A percentile compares a stretch with the other conserved stretches of the same genome.
These are phyloP conservation scores for Paedocypris sp. DNA, from an alignment of 2,113 vertebrate genomes.

Conservation along the genomic window DNA sequence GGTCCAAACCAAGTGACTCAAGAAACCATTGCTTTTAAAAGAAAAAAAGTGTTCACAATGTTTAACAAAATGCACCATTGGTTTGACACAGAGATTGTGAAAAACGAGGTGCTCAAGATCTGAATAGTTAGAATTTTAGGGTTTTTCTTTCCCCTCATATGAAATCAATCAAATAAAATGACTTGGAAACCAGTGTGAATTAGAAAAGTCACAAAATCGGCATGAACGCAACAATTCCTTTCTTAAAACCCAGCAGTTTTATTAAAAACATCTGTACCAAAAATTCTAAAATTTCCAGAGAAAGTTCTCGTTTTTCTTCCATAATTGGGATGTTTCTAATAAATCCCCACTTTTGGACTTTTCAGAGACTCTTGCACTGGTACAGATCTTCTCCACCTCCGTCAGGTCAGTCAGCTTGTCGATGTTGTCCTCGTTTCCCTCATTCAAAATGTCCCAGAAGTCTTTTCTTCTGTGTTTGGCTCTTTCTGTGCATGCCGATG, in stretches of 20 bases:
- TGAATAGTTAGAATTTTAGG: no score
- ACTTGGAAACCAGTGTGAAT: no score
- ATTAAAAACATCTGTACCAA: not conserved
- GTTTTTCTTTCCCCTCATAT: no score
- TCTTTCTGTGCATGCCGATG: constrained; percentile 38
- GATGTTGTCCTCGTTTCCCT: constrained; percentile 77
- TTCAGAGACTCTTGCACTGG: constrained; percentile 39
- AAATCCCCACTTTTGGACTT: constrained; percentile 39
- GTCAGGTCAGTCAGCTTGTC: constrained; percentile 74
- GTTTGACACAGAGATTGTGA: no score
- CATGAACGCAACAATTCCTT: no score
- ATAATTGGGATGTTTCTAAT: constrained; percentile 57
- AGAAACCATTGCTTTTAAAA: no score
- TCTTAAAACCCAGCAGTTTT: not conserved
- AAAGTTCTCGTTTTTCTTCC: constrained; percentile 89
- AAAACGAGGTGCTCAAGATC: no score
- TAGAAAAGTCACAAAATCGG: no score
- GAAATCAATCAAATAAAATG: no score
- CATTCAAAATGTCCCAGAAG: constrained; percentile 90
- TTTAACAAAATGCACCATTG: no score
- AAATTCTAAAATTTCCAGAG: constrained; percentile 66
- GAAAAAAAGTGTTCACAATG: no score
- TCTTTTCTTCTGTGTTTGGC: constrained; percentile 68
- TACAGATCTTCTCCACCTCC: constrained; percentile 74
- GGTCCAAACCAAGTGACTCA: no score